A percentile compares a stretch with the other conserved stretches of the same genome.
phyloP scores from a whole-genome alignment of 2,888 invertebrate species.

The Cephus rjabovi region DNA sequence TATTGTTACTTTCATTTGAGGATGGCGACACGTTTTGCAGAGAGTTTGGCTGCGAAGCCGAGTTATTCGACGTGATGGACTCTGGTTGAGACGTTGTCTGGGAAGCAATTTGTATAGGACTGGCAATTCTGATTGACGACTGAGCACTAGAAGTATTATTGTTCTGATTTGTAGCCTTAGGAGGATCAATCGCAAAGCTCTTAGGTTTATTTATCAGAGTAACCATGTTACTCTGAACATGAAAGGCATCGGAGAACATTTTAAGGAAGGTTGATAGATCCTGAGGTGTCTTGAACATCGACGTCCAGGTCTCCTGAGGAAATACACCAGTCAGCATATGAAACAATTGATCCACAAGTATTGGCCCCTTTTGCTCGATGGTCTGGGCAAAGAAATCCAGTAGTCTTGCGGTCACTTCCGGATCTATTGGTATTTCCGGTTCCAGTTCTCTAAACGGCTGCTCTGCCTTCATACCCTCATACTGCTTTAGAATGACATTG shows the following conservation, averaged over 20 bases:
- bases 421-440: slow-evolving; percentile 79
- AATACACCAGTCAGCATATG: slow-evolving; percentile 82
- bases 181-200: slow-evolving; percentile 57
- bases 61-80: slow-evolving; percentile 35
- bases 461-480: slow-evolving; percentile 76
- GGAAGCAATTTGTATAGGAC: neutral
- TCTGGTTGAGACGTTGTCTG: slow-evolving; percentile 18
- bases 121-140: slow-evolving; percentile 2
- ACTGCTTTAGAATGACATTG: slow-evolving; percentile 82
- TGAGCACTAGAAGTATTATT: slow-evolving; percentile 19
- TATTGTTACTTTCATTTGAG: slow-evolving; percentile 49
- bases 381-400: slow-evolving; percentile 86
- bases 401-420: slow-evolving; percentile 84
- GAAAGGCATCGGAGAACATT: slow-evolving; percentile 94
- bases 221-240: slow-evolving; percentile 92
- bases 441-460: slow-evolving; percentile 74
- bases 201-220: slow-evolving; percentile 83
- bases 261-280: slow-evolving; percentile 92
- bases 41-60: slow-evolving; percentile 39
- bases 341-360: slow-evolving; percentile 89
- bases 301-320: slow-evolving; percentile 83
- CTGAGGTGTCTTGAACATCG: slow-evolving; percentile 90
- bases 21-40: slow-evolving; percentile 38
- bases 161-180: slow-evolving; percentile 11
- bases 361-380: slow-evolving; percentile 84